These are phyloP conservation scores for Bryconaethiops microstoma DNA, from an alignment of 2,797 vertebrate genomes.

Conservation along the genomic window DNA sequence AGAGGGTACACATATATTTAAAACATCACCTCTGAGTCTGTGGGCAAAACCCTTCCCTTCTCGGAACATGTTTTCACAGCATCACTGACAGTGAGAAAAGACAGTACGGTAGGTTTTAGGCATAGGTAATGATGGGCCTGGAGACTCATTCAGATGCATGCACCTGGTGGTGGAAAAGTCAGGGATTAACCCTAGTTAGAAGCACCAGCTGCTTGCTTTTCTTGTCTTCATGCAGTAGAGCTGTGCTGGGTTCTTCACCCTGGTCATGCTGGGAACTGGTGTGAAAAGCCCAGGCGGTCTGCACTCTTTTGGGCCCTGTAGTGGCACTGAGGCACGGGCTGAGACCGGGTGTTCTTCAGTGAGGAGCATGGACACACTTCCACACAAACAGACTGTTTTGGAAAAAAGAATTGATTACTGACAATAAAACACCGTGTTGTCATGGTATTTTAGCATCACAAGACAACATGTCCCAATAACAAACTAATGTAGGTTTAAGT, in stretches of 20 bases:
- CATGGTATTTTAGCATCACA: background rate
- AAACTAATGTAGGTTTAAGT: background rate
- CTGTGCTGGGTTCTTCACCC: constrained; percentile 27
- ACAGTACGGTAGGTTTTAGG: constrained; percentile 30
- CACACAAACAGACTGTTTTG: constrained; percentile 91
- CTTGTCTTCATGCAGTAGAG: constrained; percentile 43
- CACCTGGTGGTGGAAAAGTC: constrained; percentile 73
- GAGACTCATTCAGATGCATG: constrained; percentile 69
- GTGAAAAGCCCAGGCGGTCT: constrained; percentile 58
- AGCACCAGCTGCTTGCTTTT: constrained; percentile 64
- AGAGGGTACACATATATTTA: constrained; percentile 30
- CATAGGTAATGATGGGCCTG: constrained; percentile 45
- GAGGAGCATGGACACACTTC: constrained; percentile 91
- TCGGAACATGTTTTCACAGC: constrained; percentile 11
- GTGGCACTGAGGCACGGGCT: constrained; percentile 49
- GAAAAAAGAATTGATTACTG: constrained; percentile 17
- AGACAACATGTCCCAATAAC: background rate
- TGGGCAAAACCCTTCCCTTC: background rate
- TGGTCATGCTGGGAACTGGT: background rate
- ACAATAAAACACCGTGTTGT: background rate
- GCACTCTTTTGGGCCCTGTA: constrained; percentile 43
- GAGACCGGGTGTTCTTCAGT: constrained; percentile 73
- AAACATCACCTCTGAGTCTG: constrained; percentile 15
- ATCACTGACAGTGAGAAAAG: constrained; percentile 27
- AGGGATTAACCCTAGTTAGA: constrained; percentile 55